phyloP scores from a whole-genome alignment of 2,113 vertebrate species.

The Collichthys lucidus region DNA sequence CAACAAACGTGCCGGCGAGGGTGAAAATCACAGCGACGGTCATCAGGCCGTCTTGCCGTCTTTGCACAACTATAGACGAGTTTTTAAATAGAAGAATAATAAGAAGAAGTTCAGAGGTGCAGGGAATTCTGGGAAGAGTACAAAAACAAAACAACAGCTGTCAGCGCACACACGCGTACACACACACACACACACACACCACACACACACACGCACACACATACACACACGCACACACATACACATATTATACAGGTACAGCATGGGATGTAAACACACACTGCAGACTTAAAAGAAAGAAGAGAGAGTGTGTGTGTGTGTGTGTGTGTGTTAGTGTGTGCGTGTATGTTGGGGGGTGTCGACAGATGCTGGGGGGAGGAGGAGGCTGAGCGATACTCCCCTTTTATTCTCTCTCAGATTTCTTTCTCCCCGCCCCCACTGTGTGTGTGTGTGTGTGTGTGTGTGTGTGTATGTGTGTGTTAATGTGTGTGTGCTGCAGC shows the following conservation, averaged over 20 bases:
- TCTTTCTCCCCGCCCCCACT: slow-evolving; percentile 48
- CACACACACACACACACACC: neutral
- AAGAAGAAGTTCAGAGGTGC: too few species aligned
- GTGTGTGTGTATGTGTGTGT: slow-evolving; percentile 16
- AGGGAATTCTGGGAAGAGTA: neutral
- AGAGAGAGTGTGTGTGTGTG: neutral
- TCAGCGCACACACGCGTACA: neutral
- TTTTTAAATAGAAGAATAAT: neutral
- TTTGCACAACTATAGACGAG: too few species aligned
- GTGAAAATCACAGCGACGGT: too few species aligned
- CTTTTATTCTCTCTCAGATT: slow-evolving; percentile 37
- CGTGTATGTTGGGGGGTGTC: neutral
- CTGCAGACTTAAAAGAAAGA: neutral
- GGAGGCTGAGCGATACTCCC: slow-evolving; percentile 34
- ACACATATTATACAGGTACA: neutral
- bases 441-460: slow-evolving; percentile 21
- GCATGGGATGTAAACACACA: neutral
- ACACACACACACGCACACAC: neutral
- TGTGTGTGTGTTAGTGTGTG: too few species aligned
- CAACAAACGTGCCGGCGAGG: too few species aligned
- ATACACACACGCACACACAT: neutral
- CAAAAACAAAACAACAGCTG: neutral
- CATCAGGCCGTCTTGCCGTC: too few species aligned
- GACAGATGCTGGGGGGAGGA: slow-evolving; percentile 42
- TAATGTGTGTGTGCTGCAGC: slow-evolving; percentile 6